phyloP scores from a whole-genome alignment of 2,113 vertebrate species.

The Danio rerio region DNA sequence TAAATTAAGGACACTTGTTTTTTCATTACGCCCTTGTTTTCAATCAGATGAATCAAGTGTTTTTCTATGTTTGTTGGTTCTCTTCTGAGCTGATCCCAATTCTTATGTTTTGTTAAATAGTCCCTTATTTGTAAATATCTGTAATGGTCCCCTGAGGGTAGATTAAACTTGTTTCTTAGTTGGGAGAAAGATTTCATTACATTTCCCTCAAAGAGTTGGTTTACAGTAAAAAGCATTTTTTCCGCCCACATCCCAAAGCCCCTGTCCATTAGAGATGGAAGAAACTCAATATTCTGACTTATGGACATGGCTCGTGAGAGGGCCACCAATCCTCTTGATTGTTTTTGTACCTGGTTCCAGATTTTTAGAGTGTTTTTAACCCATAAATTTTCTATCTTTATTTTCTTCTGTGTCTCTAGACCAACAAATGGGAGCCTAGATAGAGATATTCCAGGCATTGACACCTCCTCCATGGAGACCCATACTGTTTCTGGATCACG shows the following conservation, averaged over 20 bases:
- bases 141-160: neutral
- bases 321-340: neutral
- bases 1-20: neutral
- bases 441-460: neutral
- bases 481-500: neutral
- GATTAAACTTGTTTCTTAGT: neutral
- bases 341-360: neutral
- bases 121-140: neutral
- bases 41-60: neutral
- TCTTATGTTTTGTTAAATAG: neutral
- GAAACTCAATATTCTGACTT: neutral
- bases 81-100: neutral
- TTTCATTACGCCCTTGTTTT: neutral
- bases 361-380: neutral
- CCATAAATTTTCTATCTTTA: neutral
- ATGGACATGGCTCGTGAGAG: neutral
- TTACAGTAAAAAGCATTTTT: neutral
- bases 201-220: neutral
- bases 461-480: neutral
- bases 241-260: neutral
- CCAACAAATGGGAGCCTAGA: neutral
- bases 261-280: neutral
- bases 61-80: constrained; percentile 4
- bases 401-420: neutral
- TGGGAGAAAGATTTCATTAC: neutral